Conservation (phyloP, 2,888 invertebrate species). For the Cryptosula pallasiana region DNA sequence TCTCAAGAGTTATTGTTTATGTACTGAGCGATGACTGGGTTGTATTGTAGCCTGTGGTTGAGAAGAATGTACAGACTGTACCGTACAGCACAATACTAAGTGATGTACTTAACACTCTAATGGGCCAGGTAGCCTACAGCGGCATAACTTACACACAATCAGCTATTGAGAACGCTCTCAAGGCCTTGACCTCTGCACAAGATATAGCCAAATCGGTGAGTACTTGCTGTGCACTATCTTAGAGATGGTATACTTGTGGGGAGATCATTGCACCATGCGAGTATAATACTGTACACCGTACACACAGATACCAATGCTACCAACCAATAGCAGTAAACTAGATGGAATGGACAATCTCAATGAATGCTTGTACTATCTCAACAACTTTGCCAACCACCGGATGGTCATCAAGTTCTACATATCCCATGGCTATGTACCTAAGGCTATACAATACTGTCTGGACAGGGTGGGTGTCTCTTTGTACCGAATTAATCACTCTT, state of each 20-base stretch:
- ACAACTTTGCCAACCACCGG: constrained; percentile 71
- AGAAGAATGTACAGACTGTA: constrained; percentile 34
- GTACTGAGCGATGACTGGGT: too few relatives aligned
- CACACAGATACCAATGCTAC: constrained; percentile 1
- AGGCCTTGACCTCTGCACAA: not conserved
- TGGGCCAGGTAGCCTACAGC: not conserved
- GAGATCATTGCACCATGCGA: too few relatives aligned
- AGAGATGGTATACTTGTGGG: too few relatives aligned
- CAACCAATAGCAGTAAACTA: not conserved
- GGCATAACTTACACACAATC: not conserved
- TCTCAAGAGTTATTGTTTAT: too few relatives aligned
- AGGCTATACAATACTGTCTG: constrained; percentile 67
- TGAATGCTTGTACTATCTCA: constrained; percentile 77
- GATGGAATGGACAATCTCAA: constrained; percentile 33
- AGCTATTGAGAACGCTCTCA: constrained; percentile 2
- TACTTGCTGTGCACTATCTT: too few relatives aligned
- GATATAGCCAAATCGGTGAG: not conserved
- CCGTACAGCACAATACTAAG: not conserved
- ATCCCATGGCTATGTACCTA: constrained; percentile 65
- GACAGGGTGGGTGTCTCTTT: constrained; percentile 60
- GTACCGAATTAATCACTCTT: too few relatives aligned
- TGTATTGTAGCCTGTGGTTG: constrained; percentile 38
- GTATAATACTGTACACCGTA: too few relatives aligned
- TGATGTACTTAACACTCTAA: not conserved
- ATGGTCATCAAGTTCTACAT: constrained; percentile 72